Base-by-base conservation (phyloP, 1,140 invertebrate species). In the Drosophila nebulosa region DNA sequence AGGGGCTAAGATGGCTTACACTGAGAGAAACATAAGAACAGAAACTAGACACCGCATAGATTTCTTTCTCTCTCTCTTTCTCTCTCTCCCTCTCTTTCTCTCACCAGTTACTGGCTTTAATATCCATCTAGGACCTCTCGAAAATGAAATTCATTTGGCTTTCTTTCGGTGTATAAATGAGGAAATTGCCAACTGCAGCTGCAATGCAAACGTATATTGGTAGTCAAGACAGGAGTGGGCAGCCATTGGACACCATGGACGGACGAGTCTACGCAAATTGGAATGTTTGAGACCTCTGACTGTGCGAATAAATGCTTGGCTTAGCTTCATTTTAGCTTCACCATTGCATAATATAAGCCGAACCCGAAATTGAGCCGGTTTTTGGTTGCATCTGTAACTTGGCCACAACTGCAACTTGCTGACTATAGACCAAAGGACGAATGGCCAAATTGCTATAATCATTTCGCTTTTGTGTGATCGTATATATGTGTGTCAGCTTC, bases 231-330 rank as follows among this genome's bases (percentile, higher is more conserved):
- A 75, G 73, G 64, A 75, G 73, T 61, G 69, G 58, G 42, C 35
- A 57, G 39, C 39, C 58, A 62, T 53, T 62, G 46, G 12, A 35
- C 72, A 36, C 59, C 51, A 65, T 58, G 58, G 39, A 46, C 62
- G 30, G 64, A 63, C 74, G 76, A 74, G 71, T 74, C 80, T 78
- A 88, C 83, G 81, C 81, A 86, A 86, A 81, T 88, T 88, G 81
- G 83, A 88, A 86, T 86, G 81, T 76, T 46, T 46, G 70, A 88
- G 81, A 86, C 81, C 81, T 86, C 81, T 86, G 81, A 75, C 81
- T 77, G 80, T 79, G 75, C 66, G 71, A 66, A 79, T 76, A 79
- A 79, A 36, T 51, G 63, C 62, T 51, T 74, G 50, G 60, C 57
- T 52, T 64, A 71, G 50, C 66, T 75, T 84, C 60, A 61, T 84